Base-by-base conservation (phyloP, 2,797 vertebrate genomes). In the Microctenopoma lineatum region DNA sequence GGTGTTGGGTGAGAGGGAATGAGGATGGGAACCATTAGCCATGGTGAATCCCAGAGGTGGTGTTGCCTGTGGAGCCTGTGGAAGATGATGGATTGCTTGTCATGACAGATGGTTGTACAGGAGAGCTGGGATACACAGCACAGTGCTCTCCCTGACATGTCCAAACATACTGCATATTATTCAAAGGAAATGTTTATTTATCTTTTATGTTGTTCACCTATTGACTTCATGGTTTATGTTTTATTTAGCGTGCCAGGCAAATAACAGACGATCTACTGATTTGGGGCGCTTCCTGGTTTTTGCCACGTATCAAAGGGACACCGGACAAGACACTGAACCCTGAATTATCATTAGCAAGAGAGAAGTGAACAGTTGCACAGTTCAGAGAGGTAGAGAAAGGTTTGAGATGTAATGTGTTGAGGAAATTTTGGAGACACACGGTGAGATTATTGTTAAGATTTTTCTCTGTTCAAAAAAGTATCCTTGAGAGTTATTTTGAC, bases 21-120 rank as follows among this genome's bases (percentile, higher is more conserved):
- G 56, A 62, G 42, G 36, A 66, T 45, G 26, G 44, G 48, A 26
- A 34, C 55, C 45, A 36, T 68, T 16, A 39, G 42, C 34, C 16
- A 6, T 3, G n/a, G 16, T 53, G 52, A 59, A 80, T 46, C 63
- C 59, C 64, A 75, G 70, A 65, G 67, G 72, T 65, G 70, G 51
- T 58, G 60, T 21, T 52, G 29, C 51, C 52, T 62, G 70, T 58
- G 41, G 46, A 50, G 34, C 51, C 45, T 62, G 66, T 63, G 41
- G 46, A 50, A 62, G 1, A 67, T 76, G 70, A 83, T 80, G 77
- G 79, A 80, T 83, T 41, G 60, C 54, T 64, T 80, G 77, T 72
- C 69, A 71, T 54, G 54, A 55, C 52, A 39, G 45, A 71, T 4
- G 11, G 47, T 47, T 75, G 39, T 25, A 15, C 46, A 48, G 50